A percentile compares a stretch with the other conserved stretches of the same genome.
Conservation (phyloP, 2,888 invertebrate species). For the Sericinus montela region DNA sequence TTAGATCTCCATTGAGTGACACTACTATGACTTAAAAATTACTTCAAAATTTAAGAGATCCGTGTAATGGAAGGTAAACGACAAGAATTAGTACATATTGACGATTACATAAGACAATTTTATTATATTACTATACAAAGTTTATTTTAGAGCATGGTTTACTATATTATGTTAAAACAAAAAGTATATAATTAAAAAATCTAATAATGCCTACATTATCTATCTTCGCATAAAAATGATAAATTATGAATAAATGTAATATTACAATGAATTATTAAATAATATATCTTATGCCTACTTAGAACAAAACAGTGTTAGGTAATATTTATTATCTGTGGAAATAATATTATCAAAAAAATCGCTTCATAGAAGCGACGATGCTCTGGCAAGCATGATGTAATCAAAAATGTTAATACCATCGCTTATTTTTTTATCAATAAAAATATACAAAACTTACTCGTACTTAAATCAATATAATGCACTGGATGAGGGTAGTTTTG, state of each 20-base stretch:
- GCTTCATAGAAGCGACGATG: constrained; percentile 70
- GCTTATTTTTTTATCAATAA: constrained; percentile 46
- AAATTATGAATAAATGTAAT: constrained; percentile 41
- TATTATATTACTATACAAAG: constrained; percentile 45
- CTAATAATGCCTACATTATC: constrained; percentile 57
- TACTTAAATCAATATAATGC: constrained; percentile 66
- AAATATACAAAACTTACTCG: constrained; percentile 66
- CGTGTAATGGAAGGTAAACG: constrained; percentile 47
- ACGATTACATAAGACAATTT: constrained; percentile 33
- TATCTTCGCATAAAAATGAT: constrained; percentile 48
- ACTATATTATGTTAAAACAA: no score
- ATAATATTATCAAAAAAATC: constrained; percentile 34
- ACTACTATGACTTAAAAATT: constrained; percentile 36
- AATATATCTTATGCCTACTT: constrained; percentile 36
- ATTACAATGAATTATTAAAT: constrained; percentile 40
- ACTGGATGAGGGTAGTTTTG: constrained; percentile 69
- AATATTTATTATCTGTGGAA: constrained; percentile 27
- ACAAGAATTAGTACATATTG: constrained; percentile 25
- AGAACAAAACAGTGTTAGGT: constrained; percentile 22
- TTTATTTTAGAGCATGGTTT: constrained; percentile 35
- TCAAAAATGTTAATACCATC: constrained; percentile 49
- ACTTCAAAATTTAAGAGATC: constrained; percentile 59
- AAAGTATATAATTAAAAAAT: constrained; percentile 49
- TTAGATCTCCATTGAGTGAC: constrained; percentile 26
- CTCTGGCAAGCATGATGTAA: constrained; percentile 50